Conservation (phyloP, 2,888 invertebrate genomes). For the Eupithecia subumbrata region DNA sequence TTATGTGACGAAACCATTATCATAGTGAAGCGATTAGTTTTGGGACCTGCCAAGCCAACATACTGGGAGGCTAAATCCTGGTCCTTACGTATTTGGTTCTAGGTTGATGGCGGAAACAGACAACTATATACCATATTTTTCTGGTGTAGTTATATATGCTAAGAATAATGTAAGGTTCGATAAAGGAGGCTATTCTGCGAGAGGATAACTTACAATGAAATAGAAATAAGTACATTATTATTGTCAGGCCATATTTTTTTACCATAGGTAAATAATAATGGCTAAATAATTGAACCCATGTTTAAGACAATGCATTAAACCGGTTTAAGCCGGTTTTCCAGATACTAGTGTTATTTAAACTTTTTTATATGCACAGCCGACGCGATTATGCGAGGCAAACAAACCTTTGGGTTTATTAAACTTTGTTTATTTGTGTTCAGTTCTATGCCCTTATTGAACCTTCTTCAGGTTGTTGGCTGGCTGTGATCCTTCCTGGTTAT, state of each 20-base stretch:
- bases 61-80: background rate
- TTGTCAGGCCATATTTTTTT: background rate
- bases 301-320: constrained; percentile 21
- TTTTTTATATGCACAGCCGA: constrained; percentile 44
- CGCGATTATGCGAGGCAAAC: constrained; percentile 23
- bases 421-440: constrained; percentile 35
- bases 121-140: background rate
- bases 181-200: background rate
- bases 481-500: constrained; percentile 18
- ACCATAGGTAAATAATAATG: background rate
- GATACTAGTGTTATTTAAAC: constrained; percentile 36
- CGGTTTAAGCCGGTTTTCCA: constrained; percentile 36
- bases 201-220: no score
- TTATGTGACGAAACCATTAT: background rate
- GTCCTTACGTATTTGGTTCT: background rate
- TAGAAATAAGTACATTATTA: background rate
- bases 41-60: no score
- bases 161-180: no score
- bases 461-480: constrained; percentile 23
- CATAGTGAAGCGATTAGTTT: background rate
- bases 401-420: constrained; percentile 39
- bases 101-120: background rate
- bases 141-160: background rate
- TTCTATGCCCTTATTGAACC: constrained; percentile 28
- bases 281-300: background rate